Base-by-base conservation (phyloP, 1,140 invertebrate genomes). In the Bilobella aurantiaca region DNA sequence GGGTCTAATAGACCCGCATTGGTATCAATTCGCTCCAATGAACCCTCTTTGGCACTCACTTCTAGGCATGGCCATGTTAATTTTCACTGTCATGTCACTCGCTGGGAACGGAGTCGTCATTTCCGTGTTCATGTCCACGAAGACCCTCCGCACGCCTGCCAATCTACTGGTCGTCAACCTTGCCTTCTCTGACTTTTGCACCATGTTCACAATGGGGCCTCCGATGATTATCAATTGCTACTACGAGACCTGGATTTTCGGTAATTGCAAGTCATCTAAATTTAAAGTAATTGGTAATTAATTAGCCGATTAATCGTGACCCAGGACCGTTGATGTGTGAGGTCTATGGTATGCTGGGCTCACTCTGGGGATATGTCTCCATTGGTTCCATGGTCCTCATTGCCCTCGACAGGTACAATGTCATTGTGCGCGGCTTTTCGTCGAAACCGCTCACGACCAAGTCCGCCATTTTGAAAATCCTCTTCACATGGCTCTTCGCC, bases 221-320 rank as follows among this genome's bases (percentile, higher is more conserved):
- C 81, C 88, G 64, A 91, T 92, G 88, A 84, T 90, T 32, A 83
- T 90, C 66, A 93, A 90, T 78, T 89, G 89, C 76, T 91, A 89
- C 74, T 83, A 87, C 72, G 88, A 91, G 79, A 91, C 89, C 8
- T 93, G 90, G 90, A 83, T 89, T 57, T 81, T 90, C 62, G 89
- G 84, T 86, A 74, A 77, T 74, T n/a, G n/a, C n/a, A n/a, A n/a
- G n/a, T n/a, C n/a, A n/a, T n/a, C n/a, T 74, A 21, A 30, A 32
- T 58, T 8, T 66, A 42, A 21, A 14, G 32, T 16, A 49, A n/a
- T 28, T 47, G 27, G 23, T 62, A 16, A 59, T 27, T 23, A 18
- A 65, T 12, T 62, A 64, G 21, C 18, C n/a, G 49, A 21, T 5
- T 37, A 25, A 34, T 28, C 64, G 65, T 30, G 34, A 68, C 65